Evolutionary conservation across 2,797 vertebrate genomes (phyloP).

Genomic region (Tokudaia muenninki): DNA sequence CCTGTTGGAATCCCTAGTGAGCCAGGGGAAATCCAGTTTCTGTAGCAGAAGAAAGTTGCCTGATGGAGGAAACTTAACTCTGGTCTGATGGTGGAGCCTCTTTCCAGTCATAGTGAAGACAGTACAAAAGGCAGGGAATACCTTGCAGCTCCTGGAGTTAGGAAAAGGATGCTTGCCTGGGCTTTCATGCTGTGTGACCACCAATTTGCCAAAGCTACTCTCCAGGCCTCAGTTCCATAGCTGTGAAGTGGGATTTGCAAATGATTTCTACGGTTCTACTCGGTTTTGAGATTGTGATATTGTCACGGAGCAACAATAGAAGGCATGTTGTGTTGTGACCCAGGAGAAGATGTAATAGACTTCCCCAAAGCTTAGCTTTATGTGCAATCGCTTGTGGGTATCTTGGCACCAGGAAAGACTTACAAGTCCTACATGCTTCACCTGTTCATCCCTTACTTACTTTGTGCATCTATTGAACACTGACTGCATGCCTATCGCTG

Average conservation of each 20-base stretch:
- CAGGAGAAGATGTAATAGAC: background rate
- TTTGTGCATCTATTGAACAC: background rate
- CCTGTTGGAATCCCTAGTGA: background rate
- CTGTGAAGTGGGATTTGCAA: background rate
- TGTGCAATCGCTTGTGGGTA: background rate
- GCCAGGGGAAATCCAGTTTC: background rate
- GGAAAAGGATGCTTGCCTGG: background rate
- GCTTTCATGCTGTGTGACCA: background rate
- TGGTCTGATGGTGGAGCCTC: background rate
- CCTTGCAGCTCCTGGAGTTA: background rate
- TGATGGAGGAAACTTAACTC: background rate
- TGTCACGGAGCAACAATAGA: background rate
- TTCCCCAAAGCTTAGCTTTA: background rate
- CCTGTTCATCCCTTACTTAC: background rate
- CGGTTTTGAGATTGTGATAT: constrained; percentile 16
- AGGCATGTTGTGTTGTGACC: background rate
- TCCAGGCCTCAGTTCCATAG: background rate
- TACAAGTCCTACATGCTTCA: background rate
- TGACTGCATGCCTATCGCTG: background rate
- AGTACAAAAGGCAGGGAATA: background rate
- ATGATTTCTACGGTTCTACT: constrained; percentile 7
- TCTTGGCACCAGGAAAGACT: background rate
- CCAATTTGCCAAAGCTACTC: background rate
- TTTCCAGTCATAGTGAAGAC: background rate
- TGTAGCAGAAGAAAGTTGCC: background rate